Percentiles rank a stretch among this genome's conserved stretches.
Evolutionary conservation across 2,113 vertebrate species (phyloP).

Genomic region (Sinocyclocheilus anophthalmus): DNA sequence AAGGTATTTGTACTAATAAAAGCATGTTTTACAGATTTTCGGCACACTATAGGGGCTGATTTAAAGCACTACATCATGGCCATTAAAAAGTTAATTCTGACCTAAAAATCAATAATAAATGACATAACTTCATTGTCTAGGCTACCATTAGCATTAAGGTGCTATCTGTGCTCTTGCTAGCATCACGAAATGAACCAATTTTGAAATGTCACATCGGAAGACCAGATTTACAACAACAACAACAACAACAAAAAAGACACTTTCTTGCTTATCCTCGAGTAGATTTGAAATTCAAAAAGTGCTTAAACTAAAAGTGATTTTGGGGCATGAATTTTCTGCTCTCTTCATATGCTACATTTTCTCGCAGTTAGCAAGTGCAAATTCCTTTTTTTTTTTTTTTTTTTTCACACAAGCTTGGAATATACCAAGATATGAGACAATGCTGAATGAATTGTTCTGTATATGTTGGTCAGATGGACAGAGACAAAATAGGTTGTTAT

Average conservation of each 20-base stretch:
- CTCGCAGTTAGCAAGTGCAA: constrained; percentile 26
- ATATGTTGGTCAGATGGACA: constrained; percentile 6
- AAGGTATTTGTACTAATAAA: background rate
- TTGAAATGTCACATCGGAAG: constrained; percentile 43
- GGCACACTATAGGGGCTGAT: background rate
- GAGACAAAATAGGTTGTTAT: constrained; percentile 23
- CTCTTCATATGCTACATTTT: constrained; percentile 44
- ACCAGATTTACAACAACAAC: constrained; percentile 29
- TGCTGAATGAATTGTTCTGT: constrained; percentile 28
- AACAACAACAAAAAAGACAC: constrained; percentile 1
- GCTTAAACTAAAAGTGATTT: constrained; percentile 11
- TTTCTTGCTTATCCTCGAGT: constrained; percentile 13
- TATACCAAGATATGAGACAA: background rate
- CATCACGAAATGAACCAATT: constrained; percentile 22
- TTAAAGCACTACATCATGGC: background rate
- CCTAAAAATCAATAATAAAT: background rate
- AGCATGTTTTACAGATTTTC: background rate
- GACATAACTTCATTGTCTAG: constrained; percentile 8
- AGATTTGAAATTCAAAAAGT: constrained; percentile 43
- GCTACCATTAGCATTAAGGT: constrained; percentile 37
- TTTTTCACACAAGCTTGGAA: constrained; percentile 13
- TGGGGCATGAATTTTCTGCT: constrained; percentile 7
- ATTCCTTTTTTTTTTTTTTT: background rate
- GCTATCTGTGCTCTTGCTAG: constrained; percentile 27
- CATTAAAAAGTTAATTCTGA: background rate